Evolutionary conservation across 35 echinoderm and acorn worm species (phyloP).

Genomic region (Ophiothrix spiculata): DNA sequence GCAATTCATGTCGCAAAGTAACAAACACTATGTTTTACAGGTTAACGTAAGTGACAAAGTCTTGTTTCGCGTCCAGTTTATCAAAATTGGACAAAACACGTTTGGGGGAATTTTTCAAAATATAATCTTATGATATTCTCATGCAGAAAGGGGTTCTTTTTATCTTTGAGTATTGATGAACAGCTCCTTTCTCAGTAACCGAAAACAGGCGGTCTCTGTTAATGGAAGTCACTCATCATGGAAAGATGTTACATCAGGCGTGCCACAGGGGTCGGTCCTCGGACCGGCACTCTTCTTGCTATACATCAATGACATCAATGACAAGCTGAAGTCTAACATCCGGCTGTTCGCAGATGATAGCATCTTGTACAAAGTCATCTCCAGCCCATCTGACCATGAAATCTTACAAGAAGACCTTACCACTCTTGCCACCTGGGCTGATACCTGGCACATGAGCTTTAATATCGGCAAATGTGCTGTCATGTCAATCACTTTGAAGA

Average conservation of each 20-base stretch:
- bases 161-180: too few relatives aligned
- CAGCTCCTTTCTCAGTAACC: neutral
- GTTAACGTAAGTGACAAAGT: too few relatives aligned
- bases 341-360: slow-evolving; percentile 19
- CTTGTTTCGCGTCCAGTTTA: too few relatives aligned
- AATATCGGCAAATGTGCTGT: neutral
- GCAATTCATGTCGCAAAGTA: too few relatives aligned
- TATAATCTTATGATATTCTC: too few relatives aligned
- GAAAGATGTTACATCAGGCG: neutral
- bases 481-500: neutral
- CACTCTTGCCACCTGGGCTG: neutral
- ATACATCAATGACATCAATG: slow-evolving; percentile 3
- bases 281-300: neutral
- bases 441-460: neutral
- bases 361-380: neutral
- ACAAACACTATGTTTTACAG: too few relatives aligned
- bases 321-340: slow-evolving; percentile 2
- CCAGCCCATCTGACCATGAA: neutral
- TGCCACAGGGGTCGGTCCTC: neutral
- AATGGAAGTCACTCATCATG: neutral
- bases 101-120: too few relatives aligned
- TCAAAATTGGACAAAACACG: too few relatives aligned
- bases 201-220: neutral
- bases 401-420: slow-evolving; percentile 27
- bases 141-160: too few relatives aligned